Evolutionary conservation across 1,140 invertebrate genomes (phyloP).

Genomic region (Aphaenogaster floridana): DNA sequence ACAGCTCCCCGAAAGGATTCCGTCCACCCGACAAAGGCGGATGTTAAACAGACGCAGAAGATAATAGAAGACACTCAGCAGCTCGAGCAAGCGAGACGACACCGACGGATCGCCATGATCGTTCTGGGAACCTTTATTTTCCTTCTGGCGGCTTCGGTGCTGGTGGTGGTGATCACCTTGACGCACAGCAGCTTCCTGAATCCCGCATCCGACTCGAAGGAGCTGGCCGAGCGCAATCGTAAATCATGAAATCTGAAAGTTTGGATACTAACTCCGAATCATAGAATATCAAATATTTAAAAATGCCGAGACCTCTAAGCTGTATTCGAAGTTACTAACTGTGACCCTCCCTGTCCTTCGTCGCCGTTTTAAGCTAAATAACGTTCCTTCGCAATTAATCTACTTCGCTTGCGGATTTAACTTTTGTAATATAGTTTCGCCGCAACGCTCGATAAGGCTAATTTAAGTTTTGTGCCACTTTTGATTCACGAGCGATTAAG

Average conservation of each 20-base stretch:
- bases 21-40: slow-evolving; percentile 84
- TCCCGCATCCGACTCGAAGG: slow-evolving; percentile 78
- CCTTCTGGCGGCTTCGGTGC: slow-evolving; percentile 89
- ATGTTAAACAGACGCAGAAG: slow-evolving; percentile 82
- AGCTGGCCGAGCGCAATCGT: slow-evolving; percentile 81
- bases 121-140: slow-evolving; percentile 90
- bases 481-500: slow-evolving; percentile 10
- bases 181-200: slow-evolving; percentile 89
- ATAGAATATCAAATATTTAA: background rate
- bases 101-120: slow-evolving; percentile 89
- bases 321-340: background rate
- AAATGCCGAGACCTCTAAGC: background rate
- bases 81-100: slow-evolving; percentile 87
- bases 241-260: slow-evolving; percentile 69
- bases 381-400: background rate
- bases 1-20: slow-evolving; percentile 78
- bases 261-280: slow-evolving; percentile 12
- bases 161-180: slow-evolving; percentile 91
- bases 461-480: slow-evolving; percentile 23
- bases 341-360: background rate
- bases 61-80: slow-evolving; percentile 72
- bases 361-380: background rate
- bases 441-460: slow-evolving; percentile 15
- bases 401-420: background rate
- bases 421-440: background rate